These are phyloP conservation scores for Triplophysa siluroides DNA, from an alignment of 2,113 vertebrate genomes.

Conservation along the genomic window DNA sequence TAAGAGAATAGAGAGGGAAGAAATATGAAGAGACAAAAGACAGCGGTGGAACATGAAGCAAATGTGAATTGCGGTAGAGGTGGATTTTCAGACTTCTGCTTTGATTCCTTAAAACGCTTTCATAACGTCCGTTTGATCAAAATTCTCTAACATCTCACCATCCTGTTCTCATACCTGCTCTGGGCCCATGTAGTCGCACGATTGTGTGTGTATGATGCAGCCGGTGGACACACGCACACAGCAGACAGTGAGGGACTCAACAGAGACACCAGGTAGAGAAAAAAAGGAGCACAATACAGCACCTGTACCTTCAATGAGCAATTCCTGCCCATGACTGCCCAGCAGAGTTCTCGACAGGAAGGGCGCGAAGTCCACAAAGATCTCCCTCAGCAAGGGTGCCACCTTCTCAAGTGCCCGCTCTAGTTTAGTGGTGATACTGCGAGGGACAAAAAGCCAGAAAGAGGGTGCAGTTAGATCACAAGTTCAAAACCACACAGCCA, in stretches of 20 bases:
- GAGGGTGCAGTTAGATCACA: slow-evolving; percentile 16
- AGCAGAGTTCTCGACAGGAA: slow-evolving; percentile 95
- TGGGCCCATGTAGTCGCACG: slow-evolving; percentile 51
- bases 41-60: slow-evolving; percentile 66
- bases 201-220: slow-evolving; percentile 67
- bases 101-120: slow-evolving; percentile 18
- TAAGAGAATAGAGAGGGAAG: background rate
- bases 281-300: slow-evolving; percentile 72
- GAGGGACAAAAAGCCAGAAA: slow-evolving; percentile 40
- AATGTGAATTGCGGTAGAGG: slow-evolving; percentile 54
- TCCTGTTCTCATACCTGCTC: slow-evolving; percentile 66
- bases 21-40: slow-evolving; percentile 50
- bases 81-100: slow-evolving; percentile 5
- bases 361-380: slow-evolving; percentile 98
- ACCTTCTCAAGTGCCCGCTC: slow-evolving; percentile 98
- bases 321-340: slow-evolving; percentile 98
- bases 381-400: slow-evolving; percentile 96
- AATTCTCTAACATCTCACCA: no score
- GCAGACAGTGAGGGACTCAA: slow-evolving; percentile 66
- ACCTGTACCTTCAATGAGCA: slow-evolving; percentile 99
- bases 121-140: no score
- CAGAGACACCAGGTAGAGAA: slow-evolving; percentile 75
- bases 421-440: slow-evolving; percentile 97
- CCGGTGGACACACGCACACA: slow-evolving; percentile 56
- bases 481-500: background rate